These are phyloP conservation scores for Leucophenga varia DNA, from an alignment of 1,140 invertebrate genomes.

Conservation along the genomic window DNA sequence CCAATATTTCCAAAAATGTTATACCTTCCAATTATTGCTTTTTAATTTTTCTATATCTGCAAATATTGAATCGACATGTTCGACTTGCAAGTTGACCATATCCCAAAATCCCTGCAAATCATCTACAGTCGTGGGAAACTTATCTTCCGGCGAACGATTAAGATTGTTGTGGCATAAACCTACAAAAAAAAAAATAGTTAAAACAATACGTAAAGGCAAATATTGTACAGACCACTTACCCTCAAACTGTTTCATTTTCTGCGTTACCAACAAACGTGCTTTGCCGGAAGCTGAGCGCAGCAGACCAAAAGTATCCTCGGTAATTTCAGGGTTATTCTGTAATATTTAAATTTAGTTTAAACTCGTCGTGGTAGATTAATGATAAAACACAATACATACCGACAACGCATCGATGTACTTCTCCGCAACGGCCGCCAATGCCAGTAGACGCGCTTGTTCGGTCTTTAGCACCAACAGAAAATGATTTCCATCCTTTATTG, in stretches of 20 bases:
- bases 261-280: slow-evolving; percentile 80
- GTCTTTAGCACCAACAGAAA: slow-evolving; percentile 73
- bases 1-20: background rate
- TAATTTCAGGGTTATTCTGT: slow-evolving; percentile 58
- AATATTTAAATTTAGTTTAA: background rate
- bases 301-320: slow-evolving; percentile 79
- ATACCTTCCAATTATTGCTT: slow-evolving; percentile 69
- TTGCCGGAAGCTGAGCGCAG: slow-evolving; percentile 87
- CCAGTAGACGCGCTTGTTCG: slow-evolving; percentile 70
- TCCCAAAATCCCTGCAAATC: slow-evolving; percentile 97
- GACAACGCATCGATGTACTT: slow-evolving; percentile 63
- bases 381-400: slow-evolving; percentile 36
- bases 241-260: slow-evolving; percentile 95
- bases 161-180: slow-evolving; percentile 64
- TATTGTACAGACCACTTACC: slow-evolving; percentile 57
- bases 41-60: slow-evolving; percentile 71
- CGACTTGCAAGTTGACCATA: slow-evolving; percentile 90
- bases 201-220: too few species aligned
- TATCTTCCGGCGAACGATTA: slow-evolving; percentile 72
- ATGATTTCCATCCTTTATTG: slow-evolving; percentile 68
- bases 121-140: slow-evolving; percentile 81
- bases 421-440: slow-evolving; percentile 68
- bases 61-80: slow-evolving; percentile 77
- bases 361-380: background rate
- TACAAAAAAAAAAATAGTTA: slow-evolving; percentile 37